These are phyloP conservation scores for Urechis unicinctus DNA, from an alignment of 2,888 invertebrate genomes.

Conservation along the genomic window DNA sequence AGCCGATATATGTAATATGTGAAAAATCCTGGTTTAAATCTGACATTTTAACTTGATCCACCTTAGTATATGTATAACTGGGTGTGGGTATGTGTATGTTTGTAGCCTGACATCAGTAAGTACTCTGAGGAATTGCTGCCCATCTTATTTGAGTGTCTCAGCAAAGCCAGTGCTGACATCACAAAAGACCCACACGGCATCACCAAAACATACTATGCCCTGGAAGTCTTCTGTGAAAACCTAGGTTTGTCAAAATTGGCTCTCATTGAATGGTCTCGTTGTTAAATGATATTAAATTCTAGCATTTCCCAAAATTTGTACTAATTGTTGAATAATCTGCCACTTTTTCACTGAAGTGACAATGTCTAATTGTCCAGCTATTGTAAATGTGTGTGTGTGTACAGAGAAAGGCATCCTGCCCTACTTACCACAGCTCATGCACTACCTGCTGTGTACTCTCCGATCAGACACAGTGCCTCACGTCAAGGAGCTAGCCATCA, in stretches of 20 bases:
- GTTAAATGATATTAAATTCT: not conserved
- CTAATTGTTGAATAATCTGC: too few relatives aligned
- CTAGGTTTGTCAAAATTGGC: slow-evolving; percentile 52
- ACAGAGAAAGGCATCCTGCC: slow-evolving; percentile 64
- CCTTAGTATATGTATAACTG: not conserved
- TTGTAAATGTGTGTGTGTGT: too few relatives aligned
- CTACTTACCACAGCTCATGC: slow-evolving; percentile 68
- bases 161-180: slow-evolving; percentile 42
- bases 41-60: too few relatives aligned
- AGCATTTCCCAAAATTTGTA: not conserved
- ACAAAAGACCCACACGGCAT: slow-evolving; percentile 20
- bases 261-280: too few relatives aligned
- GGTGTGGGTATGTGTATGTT: slow-evolving; percentile 4
- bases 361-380: too few relatives aligned
- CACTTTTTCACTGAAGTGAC: too few relatives aligned
- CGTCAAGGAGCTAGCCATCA: slow-evolving; percentile 64
- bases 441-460: slow-evolving; percentile 57
- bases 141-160: slow-evolving; percentile 63
- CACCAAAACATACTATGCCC: slow-evolving; percentile 70
- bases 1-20: too few relatives aligned
- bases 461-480: slow-evolving; percentile 47
- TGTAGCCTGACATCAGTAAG: slow-evolving; percentile 68
- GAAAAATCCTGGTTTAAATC: too few relatives aligned
- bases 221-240: slow-evolving; percentile 75
- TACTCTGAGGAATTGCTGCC: slow-evolving; percentile 68